Percentiles rank a stretch among this genome's conserved stretches.
Conservation (phyloP, 2,888 invertebrate species). For the Acanthosepion esculentum region DNA sequence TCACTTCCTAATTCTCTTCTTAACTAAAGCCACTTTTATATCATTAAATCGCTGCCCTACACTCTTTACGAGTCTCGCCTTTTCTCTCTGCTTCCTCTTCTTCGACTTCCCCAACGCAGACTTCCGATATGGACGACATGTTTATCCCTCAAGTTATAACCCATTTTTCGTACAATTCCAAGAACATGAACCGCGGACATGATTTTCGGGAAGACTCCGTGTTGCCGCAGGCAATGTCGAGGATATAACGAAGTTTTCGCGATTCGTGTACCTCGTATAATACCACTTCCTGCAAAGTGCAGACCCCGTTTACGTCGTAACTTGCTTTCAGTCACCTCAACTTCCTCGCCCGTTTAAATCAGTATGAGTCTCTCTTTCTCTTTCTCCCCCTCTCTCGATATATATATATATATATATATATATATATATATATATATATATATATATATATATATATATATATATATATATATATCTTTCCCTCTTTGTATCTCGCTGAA, state of each 20-base stretch:
- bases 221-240: not conserved
- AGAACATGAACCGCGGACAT: not conserved
- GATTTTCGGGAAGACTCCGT: not conserved
- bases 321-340: not conserved
- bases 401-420: too few relatives aligned
- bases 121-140: not conserved
- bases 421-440: too few relatives aligned
- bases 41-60: too few relatives aligned
- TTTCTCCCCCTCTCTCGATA: not conserved
- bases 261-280: not conserved
- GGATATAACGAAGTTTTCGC: not conserved
- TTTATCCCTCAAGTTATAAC: conserved; percentile 18
- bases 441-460: too few relatives aligned
- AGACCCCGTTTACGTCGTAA: not conserved
- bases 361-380: not conserved
- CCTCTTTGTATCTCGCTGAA: not conserved
- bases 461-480: not conserved
- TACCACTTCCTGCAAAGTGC: not conserved
- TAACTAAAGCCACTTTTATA: too few relatives aligned
- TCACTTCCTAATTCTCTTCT: too few relatives aligned
- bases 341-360: not conserved
- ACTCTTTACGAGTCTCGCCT: too few relatives aligned
- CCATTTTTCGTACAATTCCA: not conserved
- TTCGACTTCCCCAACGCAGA: not conserved
- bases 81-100: too few relatives aligned